Evolutionary conservation across 2,113 vertebrate species (phyloP), one percentile per base, ranked within the genome.

Genomic region (Oryzias woworae): DNA sequence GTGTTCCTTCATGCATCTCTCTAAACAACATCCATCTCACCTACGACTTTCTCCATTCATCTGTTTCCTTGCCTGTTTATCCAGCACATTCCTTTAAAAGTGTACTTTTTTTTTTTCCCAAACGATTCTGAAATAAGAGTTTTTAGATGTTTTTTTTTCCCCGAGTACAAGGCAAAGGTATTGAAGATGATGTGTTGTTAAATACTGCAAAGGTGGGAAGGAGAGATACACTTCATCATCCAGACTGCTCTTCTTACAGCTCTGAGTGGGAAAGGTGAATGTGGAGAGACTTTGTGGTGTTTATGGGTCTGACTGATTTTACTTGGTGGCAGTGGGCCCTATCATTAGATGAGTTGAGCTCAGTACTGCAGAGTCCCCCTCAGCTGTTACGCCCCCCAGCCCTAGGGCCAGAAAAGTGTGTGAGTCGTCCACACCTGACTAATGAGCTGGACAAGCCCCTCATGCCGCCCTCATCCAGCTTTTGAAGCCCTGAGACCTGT

Each of bases 241-340:
- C 10, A 48, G 52, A 53, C 41, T 66, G 71, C 24, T 63, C 66
- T 54, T 65, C 68, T 31, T 53, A 69, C 53, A 55, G 57, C 51
- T 64, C 69, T 74, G 31, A 36, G 42, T 42, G n/a, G 56, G 65
- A 18, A 61, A 71, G 28, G 50, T 54, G 24, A 20, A 28, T 44
- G 54, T 57, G 59, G 26, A 44, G 23, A 22, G 58, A 42, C 53
- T 5, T 50, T 14, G 69, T 73, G 67, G 62, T 77, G 79, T 85
- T 83, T 72, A 67, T 84, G 73, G 83, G 73, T 82, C 88, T 73
- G 23, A 83, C 83, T 93, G 91, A 92, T 93, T 92, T 92, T 87
- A 79, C 57, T 46, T 81, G 81, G 80, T 71, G n/a, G 90, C 77
- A 83, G 88, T 83, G 70, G 67, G 62, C 72, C 89, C 90, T 88